Base-by-base conservation (phyloP, 2,113 vertebrate genomes). In the Xenopus laevis region DNA sequence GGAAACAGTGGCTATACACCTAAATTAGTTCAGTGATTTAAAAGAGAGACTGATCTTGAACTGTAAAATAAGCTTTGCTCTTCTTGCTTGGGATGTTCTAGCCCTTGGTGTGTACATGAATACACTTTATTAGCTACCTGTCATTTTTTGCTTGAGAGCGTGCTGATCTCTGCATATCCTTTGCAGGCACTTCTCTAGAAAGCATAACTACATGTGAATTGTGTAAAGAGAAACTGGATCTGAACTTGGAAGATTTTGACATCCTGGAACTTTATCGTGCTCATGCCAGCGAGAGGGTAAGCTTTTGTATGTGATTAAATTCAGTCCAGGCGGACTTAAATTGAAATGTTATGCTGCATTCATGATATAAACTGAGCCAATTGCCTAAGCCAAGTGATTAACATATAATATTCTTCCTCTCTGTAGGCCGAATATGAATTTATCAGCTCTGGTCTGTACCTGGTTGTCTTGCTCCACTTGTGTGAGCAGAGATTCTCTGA, bases 401-500 rank as follows among this genome's bases (percentile, higher is more conserved):
- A 27, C 23, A 27, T 2, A 27, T 2, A 27, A 2, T 33, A 57
- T 27, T 4, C 13, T 33, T 13, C 13, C 13, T 4, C 33, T 27
- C 13, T 0, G 75, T 86, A 98, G 96, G 96, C 95, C 12, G 95
- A 98, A 81, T 98, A 95, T 74, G 95, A 98, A 86, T 98, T 99
- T 83, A 96, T 99, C 92, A 98, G 95, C 90, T 98, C 95, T 71
- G 96, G 97, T 33, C 93, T 99, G 71, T 98, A 98, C 85, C 92
- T 98, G 84, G 97, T 98, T 87, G 95, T 98, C 64, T 92, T 99
- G 82, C 81, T 99, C 77, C 96, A 98, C 81, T 93, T 99, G 81
- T 98, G 94, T 6, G 96, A 99, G 81, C 96, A 98, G 87, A 93
- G 97, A 82, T 98, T 99, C 87, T 98, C 96, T 12, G 96, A 98